phyloP scores from a whole-genome alignment of 2,113 vertebrate species.

The Madoqua kirkii region DNA sequence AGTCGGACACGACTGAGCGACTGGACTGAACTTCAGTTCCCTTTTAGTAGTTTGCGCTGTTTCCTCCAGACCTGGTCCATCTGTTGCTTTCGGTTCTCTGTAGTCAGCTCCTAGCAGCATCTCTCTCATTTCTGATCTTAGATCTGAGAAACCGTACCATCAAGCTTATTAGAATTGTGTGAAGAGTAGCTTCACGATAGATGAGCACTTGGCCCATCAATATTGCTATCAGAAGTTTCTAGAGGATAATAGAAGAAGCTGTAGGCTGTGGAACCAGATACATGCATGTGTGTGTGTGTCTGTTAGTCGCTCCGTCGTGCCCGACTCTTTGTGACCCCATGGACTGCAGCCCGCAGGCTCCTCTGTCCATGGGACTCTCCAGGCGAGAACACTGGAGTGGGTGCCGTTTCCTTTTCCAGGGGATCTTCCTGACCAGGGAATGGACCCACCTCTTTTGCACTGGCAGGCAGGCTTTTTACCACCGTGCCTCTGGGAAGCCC shows the following conservation, averaged over 20 bases:
- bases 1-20: fast-evolving
- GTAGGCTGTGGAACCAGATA: not conserved
- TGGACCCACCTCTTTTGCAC: not conserved
- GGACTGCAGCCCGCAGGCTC: not conserved
- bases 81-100: not conserved
- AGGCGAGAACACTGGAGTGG: not conserved
- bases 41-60: not conserved
- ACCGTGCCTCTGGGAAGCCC: not conserved
- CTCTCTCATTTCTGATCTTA: not conserved
- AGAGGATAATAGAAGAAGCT: not conserved
- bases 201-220: not conserved
- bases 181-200: not conserved
- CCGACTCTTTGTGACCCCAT: not conserved
- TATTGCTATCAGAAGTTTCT: not conserved
- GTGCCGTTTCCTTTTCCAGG: not conserved
- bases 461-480: not conserved
- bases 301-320: fast-evolving
- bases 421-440: not conserved
- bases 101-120: not conserved
- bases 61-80: not conserved
- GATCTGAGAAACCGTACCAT: not conserved
- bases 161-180: not conserved
- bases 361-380: not conserved
- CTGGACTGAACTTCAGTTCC: not conserved
- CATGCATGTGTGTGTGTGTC: not conserved